These are phyloP conservation scores for Cricetomys ansorgei DNA, from an alignment of 2,113 vertebrate species.

Conservation along the genomic window DNA sequence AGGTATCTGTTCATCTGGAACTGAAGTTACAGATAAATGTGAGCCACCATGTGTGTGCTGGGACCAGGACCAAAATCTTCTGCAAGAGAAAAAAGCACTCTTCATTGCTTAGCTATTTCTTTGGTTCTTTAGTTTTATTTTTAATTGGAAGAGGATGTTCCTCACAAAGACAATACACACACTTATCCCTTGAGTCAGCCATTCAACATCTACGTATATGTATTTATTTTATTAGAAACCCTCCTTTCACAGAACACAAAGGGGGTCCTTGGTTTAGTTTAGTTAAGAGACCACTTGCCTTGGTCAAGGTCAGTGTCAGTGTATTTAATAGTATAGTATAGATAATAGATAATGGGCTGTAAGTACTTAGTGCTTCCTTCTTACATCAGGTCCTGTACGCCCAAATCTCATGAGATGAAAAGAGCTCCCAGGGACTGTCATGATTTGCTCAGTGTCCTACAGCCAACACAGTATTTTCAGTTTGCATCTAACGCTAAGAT, in stretches of 20 bases:
- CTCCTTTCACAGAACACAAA: background rate
- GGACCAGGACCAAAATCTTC: background rate
- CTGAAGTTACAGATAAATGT: background rate
- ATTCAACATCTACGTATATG: background rate
- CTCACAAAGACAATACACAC: no score
- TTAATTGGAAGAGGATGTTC: background rate
- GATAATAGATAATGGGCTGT: background rate
- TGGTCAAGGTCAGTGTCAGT: background rate
- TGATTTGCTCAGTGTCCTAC: background rate
- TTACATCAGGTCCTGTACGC: background rate
- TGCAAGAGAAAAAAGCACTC: no score
- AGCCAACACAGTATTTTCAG: background rate
- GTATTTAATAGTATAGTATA: background rate
- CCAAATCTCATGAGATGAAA: background rate
- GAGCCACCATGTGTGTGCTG: no score
- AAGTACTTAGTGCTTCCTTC: background rate
- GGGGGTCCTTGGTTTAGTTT: constrained; percentile 8
- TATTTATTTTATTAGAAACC: constrained; percentile 9
- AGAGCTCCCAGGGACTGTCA: background rate
- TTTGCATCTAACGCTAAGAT: constrained; percentile 5
- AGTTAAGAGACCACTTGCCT: background rate
- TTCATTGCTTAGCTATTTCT: background rate
- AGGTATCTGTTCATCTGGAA: background rate
- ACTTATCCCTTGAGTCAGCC: background rate
- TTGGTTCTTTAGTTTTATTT: background rate